These are phyloP conservation scores for Beaufortia kweichowensis DNA, from an alignment of 2,113 vertebrate species.

Conservation along the genomic window DNA sequence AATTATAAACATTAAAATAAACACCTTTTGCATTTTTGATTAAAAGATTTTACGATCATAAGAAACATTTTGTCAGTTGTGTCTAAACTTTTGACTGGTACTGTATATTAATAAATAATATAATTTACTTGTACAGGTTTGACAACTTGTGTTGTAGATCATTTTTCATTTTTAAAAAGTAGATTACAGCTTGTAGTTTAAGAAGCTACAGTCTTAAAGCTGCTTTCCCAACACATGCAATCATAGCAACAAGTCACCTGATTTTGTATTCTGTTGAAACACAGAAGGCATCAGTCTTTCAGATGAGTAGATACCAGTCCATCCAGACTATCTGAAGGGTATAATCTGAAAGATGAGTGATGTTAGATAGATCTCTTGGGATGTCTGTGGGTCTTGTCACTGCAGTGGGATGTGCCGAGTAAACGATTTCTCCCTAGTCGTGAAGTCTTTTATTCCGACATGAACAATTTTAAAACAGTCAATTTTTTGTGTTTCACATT, in stretches of 20 bases:
- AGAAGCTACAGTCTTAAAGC: too few species aligned
- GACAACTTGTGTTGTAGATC: too few species aligned
- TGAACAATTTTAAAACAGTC: constrained; percentile 38
- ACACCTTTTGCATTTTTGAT: too few species aligned
- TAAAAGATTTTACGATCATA: too few species aligned
- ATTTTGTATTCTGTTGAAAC: not conserved
- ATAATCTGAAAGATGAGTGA: not conserved
- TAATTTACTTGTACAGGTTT: too few species aligned
- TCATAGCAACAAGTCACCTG: not conserved
- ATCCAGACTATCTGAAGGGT: not conserved
- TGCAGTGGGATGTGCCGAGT: not conserved
- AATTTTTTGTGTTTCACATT: constrained; percentile 5
- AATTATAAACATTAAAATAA: too few species aligned
- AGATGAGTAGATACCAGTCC: not conserved
- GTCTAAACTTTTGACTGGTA: too few species aligned
- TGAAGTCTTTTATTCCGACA: not conserved
- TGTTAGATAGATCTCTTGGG: not conserved
- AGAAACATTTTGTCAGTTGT: too few species aligned
- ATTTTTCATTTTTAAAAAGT: too few species aligned
- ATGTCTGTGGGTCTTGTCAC: not conserved
- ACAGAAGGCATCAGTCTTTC: not conserved
- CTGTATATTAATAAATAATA: too few species aligned
- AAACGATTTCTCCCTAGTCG: not conserved
- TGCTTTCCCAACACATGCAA: too few species aligned
- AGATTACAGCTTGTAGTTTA: too few species aligned